phyloP scores from a whole-genome alignment of 2,888 invertebrate genomes.

The Tanytarsus gracilentus region DNA sequence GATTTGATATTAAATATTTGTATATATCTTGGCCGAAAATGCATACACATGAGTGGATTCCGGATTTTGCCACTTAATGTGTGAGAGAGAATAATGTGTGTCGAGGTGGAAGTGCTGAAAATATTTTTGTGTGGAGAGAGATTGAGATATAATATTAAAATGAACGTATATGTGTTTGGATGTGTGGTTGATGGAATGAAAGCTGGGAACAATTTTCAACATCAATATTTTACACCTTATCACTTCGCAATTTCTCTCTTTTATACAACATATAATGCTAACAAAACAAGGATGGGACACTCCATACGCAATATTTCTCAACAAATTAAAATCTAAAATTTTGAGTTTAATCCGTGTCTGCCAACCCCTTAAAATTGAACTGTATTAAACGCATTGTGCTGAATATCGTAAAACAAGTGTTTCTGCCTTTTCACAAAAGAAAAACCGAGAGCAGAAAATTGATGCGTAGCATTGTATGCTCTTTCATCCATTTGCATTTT shows the following conservation, averaged over 20 bases:
- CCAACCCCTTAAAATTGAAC: no score
- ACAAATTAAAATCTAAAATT: no score
- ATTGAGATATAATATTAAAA: neutral
- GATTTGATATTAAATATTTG: conserved; percentile 24
- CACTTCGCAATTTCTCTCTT: no score
- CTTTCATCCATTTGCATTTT: neutral
- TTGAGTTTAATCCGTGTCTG: no score
- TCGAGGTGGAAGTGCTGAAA: neutral
- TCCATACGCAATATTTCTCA: no score
- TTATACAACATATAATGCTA: no score
- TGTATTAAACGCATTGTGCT: no score
- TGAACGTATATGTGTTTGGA: neutral
- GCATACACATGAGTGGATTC: conserved; percentile 12
- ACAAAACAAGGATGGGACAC: neutral
- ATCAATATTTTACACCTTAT: conserved; percentile 26
- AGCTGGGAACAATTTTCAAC: conserved; percentile 9
- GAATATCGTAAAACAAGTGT: neutral
- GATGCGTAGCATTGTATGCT: neutral
- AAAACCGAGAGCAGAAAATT: no score
- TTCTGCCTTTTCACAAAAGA: neutral
- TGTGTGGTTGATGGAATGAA: neutral
- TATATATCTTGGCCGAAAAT: conserved; percentile 19
- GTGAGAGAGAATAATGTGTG: neutral
- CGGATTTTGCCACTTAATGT: conserved; percentile 6
- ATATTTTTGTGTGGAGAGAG: neutral